Evolutionary conservation across 2,113 vertebrate species (phyloP).

Genomic region (Psilopsiagon aurifrons): DNA sequence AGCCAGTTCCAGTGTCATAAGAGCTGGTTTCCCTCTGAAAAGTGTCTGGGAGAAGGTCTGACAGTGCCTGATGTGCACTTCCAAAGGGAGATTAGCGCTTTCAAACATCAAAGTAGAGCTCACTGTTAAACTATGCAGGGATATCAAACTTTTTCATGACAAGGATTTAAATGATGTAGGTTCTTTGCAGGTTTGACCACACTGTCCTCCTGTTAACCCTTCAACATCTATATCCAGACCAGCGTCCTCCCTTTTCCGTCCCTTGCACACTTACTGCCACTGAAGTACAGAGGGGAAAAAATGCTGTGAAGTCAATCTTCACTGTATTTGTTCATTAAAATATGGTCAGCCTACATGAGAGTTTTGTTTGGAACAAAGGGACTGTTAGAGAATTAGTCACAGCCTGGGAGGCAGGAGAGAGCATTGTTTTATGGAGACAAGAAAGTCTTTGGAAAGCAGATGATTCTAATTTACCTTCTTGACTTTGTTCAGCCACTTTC

Average conservation of each 20-base stretch:
- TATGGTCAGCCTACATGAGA: slow-evolving; percentile 56
- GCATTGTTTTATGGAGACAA: slow-evolving; percentile 63
- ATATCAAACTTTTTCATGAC: neutral
- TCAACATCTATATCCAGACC: neutral
- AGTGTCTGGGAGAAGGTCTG: neutral
- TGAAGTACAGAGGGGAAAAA: neutral
- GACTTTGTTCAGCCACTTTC: slow-evolving; percentile 62
- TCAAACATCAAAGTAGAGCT: neutral
- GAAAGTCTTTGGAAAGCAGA: slow-evolving; percentile 60
- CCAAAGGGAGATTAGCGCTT: neutral
- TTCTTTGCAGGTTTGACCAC: slow-evolving; percentile 23
- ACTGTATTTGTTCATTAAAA: slow-evolving; percentile 42
- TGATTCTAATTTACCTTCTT: slow-evolving; percentile 72
- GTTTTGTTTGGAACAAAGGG: slow-evolving; percentile 55
- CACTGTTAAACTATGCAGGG: neutral
- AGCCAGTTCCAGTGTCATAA: neutral
- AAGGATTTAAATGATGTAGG: neutral
- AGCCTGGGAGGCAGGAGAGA: slow-evolving; percentile 67
- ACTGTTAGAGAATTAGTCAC: slow-evolving; percentile 60
- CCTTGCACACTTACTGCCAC: neutral
- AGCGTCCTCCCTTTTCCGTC: neutral
- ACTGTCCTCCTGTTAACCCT: neutral
- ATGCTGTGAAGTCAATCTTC: slow-evolving; percentile 5
- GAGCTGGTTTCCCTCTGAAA: neutral
- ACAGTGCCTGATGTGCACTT: neutral